Evolutionary conservation across 2,797 vertebrate genomes (phyloP).

Genomic region (Molossus molossus): DNA sequence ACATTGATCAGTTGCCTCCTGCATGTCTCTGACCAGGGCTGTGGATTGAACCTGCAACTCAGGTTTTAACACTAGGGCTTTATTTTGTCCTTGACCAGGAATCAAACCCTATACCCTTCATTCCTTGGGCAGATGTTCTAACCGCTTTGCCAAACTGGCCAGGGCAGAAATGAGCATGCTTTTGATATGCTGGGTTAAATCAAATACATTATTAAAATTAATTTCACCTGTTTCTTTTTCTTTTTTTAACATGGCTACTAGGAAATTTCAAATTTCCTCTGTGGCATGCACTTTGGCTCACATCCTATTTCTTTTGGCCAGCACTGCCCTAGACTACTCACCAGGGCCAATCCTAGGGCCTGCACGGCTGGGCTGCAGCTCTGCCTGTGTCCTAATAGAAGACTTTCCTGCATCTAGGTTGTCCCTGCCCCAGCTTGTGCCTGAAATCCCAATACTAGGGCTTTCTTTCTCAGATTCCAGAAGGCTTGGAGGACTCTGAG

Average conservation of each 20-base stretch:
- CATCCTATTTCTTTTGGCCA: not conserved
- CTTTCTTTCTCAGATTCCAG: not conserved
- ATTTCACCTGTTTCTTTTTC: not conserved
- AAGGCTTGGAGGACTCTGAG: not conserved
- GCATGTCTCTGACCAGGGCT: no score
- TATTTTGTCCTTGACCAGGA: no score
- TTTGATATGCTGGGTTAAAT: not conserved
- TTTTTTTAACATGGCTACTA: not conserved
- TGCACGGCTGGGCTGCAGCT: not conserved
- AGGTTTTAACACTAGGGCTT: no score
- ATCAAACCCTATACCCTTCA: no score
- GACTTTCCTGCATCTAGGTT: not conserved
- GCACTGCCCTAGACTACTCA: fast-evolving
- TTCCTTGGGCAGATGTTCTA: no score
- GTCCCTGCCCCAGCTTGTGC: not conserved
- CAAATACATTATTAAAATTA: not conserved
- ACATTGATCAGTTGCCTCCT: no score
- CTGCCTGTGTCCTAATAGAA: fast-evolving
- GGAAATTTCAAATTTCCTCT: slow-evolving; percentile 39
- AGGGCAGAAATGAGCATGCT: no score
- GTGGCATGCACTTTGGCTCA: not conserved
- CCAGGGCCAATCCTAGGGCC: not conserved
- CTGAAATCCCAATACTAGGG: not conserved
- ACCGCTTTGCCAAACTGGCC: no score
- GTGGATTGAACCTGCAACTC: no score